These are phyloP conservation scores for Planococcus citri DNA, from an alignment of 1,140 invertebrate genomes.

Conservation along the genomic window DNA sequence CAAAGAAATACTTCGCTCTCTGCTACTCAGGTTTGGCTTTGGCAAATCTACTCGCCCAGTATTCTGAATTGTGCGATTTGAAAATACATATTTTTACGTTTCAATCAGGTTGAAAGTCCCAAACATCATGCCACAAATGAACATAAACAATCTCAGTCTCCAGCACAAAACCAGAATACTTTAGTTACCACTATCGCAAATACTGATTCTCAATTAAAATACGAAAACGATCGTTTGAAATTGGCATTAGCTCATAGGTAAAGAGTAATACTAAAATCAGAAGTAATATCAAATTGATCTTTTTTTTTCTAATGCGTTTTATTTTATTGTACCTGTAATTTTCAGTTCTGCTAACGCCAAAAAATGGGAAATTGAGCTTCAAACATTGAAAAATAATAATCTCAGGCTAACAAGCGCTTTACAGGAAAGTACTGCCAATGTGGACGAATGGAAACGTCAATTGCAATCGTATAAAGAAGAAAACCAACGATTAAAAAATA, in stretches of 20 bases:
- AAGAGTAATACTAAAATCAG: conserved; percentile 22
- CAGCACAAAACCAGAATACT: conserved; percentile 33
- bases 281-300: background rate
- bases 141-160: conserved; percentile 26
- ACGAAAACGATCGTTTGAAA: conserved; percentile 94
- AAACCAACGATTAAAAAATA: conserved; percentile 74
- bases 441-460: conserved; percentile 96
- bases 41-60: too few relatives aligned
- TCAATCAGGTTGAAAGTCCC: conserved; percentile 46
- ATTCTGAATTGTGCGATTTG: too few relatives aligned
- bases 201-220: conserved; percentile 81
- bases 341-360: conserved; percentile 87
- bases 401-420: conserved; percentile 83
- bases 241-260: conserved; percentile 89
- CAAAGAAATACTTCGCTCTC: conserved; percentile 17
- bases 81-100: too few relatives aligned
- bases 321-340: background rate
- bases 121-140: conserved; percentile 37
- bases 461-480: conserved; percentile 92
- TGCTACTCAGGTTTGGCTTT: background rate
- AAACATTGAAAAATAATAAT: conserved; percentile 93
- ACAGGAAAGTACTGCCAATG: conserved; percentile 93
- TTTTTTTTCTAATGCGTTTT: background rate
- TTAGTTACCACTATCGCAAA: conserved; percentile 34
- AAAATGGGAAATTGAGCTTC: conserved; percentile 95